phyloP scores from a whole-genome alignment of 2,888 invertebrate species.

The Erebia aethiops region DNA sequence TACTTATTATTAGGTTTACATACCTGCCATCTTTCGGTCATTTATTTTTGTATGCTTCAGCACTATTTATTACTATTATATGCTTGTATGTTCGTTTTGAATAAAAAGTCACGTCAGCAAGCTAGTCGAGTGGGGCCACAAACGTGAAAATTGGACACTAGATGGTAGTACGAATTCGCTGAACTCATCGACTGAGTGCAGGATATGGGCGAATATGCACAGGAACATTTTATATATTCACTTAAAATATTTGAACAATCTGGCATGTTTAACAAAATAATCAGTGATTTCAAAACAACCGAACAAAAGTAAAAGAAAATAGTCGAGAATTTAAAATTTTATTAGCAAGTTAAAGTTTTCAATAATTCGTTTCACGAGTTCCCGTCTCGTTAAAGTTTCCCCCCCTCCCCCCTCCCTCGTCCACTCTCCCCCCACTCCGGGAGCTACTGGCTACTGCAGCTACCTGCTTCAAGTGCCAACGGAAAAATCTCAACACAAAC shows the following conservation, averaged over 20 bases:
- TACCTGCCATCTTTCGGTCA: not conserved
- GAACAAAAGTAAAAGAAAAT: conserved; percentile 27
- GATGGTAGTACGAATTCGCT: too few relatives aligned
- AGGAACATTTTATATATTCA: too few relatives aligned
- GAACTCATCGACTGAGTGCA: too few relatives aligned
- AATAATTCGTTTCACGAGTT: conserved; percentile 22
- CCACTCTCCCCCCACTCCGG: not conserved
- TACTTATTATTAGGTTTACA: not conserved
- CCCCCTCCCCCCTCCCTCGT: not conserved
- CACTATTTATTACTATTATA: too few relatives aligned
- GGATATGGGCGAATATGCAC: not conserved
- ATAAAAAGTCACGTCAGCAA: too few relatives aligned
- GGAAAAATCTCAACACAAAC: conserved; percentile 47
- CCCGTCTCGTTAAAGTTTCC: conserved; percentile 21
- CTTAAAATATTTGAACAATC: not conserved
- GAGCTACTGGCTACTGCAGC: not conserved
- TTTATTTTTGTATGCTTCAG: too few relatives aligned
- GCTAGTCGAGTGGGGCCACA: too few relatives aligned
- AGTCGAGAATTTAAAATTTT: conserved; percentile 28
- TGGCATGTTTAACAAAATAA: not conserved
- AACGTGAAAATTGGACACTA: too few relatives aligned
- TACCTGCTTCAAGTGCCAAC: conserved; percentile 9
- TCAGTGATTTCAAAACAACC: not conserved
- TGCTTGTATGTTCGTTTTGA: too few relatives aligned
- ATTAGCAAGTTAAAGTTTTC: conserved; percentile 26